These are phyloP conservation scores for Gadus macrocephalus DNA, from an alignment of 2,113 vertebrate species.

Conservation along the genomic window DNA sequence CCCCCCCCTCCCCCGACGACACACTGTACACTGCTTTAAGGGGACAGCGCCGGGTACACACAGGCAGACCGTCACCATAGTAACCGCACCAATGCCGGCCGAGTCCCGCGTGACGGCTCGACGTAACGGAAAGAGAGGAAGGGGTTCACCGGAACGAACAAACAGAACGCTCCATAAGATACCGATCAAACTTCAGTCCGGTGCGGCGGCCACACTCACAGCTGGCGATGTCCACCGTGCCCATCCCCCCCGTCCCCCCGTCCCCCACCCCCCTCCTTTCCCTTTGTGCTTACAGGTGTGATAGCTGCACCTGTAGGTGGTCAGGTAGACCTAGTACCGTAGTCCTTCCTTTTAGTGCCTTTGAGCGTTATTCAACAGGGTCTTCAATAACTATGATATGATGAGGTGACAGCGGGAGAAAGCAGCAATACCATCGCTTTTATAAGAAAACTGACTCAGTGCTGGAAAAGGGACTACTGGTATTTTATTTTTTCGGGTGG, in stretches of 20 bases:
- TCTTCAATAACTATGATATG: slow-evolving; percentile 42
- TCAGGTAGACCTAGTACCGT: slow-evolving; percentile 51
- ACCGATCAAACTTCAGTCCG: no score
- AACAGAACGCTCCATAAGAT: slow-evolving; percentile 17
- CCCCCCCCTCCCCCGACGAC: not conserved
- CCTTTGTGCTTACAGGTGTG: slow-evolving; percentile 18
- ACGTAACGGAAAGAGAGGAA: slow-evolving; percentile 23
- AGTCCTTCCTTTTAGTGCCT: slow-evolving; percentile 76
- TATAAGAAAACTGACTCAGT: slow-evolving; percentile 16
- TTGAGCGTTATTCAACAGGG: slow-evolving; percentile 71
- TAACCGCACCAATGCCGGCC: slow-evolving; percentile 15
- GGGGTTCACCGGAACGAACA: not conserved
- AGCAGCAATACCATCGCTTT: slow-evolving; percentile 30
- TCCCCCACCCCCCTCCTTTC: no score
- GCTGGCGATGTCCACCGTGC: slow-evolving; percentile 38
- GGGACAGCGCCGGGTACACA: slow-evolving; percentile 26
- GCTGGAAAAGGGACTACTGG: slow-evolving; percentile 22
- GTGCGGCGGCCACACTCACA: no score
- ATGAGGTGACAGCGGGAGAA: slow-evolving; percentile 11
- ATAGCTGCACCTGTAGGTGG: slow-evolving; percentile 36
- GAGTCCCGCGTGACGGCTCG: not conserved
- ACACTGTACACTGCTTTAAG: slow-evolving; percentile 27
- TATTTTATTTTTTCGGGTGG: not conserved
- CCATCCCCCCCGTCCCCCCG: slow-evolving; percentile 45
- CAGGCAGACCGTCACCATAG: slow-evolving; percentile 3